Evolutionary conservation across 2,888 invertebrate genomes (phyloP).

Genomic region (Digitonthophagus gazella): DNA sequence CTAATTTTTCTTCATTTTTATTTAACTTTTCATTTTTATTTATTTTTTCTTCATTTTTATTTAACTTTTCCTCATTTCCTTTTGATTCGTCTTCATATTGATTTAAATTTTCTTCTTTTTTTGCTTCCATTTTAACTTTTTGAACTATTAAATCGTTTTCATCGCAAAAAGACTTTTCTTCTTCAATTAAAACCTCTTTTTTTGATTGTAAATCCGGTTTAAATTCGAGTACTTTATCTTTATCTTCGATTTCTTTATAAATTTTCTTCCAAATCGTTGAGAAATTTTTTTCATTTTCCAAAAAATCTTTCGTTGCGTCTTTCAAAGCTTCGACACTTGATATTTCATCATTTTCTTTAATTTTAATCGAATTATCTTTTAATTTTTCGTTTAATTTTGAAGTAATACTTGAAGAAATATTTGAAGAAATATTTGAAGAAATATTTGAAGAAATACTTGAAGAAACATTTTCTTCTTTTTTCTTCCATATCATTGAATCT

Average conservation of each 20-base stretch:
- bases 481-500: no score
- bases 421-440: no score
- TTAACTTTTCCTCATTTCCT: no score
- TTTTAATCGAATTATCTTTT: not conserved
- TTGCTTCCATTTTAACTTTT: not conserved
- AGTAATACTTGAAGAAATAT: no score
- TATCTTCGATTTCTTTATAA: not conserved
- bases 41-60: not conserved
- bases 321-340: not conserved
- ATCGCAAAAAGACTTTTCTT: no score
- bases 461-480: no score
- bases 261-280: not conserved
- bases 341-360: not conserved
- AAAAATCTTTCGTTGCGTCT: not conserved
- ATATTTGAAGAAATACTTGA: no score
- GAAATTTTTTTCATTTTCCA: not conserved
- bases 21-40: no score
- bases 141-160: not conserved
- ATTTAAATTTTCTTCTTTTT: not conserved
- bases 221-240: not conserved
- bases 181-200: no score
- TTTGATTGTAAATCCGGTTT: not conserved
- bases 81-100: no score
- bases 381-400: not conserved
- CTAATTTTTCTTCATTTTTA: no score